Evolutionary conservation across 2,797 vertebrate species (phyloP), one percentile per base, ranked within the genome.

Genomic region (Xenops minutus): DNA sequence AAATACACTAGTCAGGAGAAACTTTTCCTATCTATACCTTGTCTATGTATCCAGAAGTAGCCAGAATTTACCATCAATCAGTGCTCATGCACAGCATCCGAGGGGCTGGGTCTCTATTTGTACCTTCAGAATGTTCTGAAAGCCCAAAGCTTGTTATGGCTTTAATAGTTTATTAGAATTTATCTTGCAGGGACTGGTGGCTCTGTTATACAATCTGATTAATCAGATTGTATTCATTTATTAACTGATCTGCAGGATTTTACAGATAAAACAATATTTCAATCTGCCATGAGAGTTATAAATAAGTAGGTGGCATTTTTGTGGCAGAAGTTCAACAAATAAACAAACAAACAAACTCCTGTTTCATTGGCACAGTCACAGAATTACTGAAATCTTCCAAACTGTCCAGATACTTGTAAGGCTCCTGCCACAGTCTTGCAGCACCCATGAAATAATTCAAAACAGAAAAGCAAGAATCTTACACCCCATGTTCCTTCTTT

Each of bases 291-390:
- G 15, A 68, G 80, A 63, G 56, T 88, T 95, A 93, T 71, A 94
- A 90, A 82, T 86, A 95, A 93, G 82, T 63, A 96, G 79, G 87
- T 93, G 89, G 76, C 69, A 52, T 85, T 96, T 95, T 26, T 88
- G 76, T 76, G 85, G 82, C 77, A 93, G 77, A 86, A 95, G 67
- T 93, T 91, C 49, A 89, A 84, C 59, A 86, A 87, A 95, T 20
- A 49, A 51, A 61, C 66, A 95, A 94, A 87, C 82, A 64, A 91
- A 90, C 30, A 64, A 69, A 83, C 74, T 94, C 79, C 63, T 46
- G n/a, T 58, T 94, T 77, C 71, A 30, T 27, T 91, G 83, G 83
- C 95, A 94, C 46, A 39, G 27, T 23, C 41, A 43, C n/a, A 78
- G 36, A 88, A 74, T 66, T 55, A 56, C 32, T 82, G 71, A 82